Evolutionary conservation across 2,888 invertebrate genomes (phyloP).

Genomic region (Drosophila paramelanica): DNA sequence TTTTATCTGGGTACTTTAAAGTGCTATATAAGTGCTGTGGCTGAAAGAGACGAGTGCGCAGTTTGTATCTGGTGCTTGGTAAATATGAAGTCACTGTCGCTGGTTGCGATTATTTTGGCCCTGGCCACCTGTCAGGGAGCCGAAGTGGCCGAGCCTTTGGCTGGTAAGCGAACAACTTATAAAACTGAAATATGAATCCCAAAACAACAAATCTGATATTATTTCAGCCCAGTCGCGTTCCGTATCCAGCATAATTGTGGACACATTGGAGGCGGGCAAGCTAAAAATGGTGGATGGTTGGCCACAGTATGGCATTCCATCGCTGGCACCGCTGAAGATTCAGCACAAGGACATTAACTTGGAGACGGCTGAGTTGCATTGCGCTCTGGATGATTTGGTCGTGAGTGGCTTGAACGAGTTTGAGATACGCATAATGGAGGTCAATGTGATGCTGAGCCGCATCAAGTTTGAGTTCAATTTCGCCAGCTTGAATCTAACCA

Average conservation of each 20-base stretch:
- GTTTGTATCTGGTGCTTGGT: constrained; percentile 23
- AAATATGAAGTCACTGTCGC: constrained; percentile 56
- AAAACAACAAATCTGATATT: neutral
- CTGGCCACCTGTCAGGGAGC: constrained; percentile 48
- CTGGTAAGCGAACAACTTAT: constrained; percentile 38
- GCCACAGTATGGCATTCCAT: constrained; percentile 72
- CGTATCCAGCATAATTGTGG: constrained; percentile 52
- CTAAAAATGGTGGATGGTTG: constrained; percentile 73
- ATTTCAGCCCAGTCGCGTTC: constrained; percentile 64
- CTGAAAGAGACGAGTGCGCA: constrained; percentile 12
- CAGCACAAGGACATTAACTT: constrained; percentile 60
- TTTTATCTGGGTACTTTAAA: constrained; percentile 32
- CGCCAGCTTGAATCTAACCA: constrained; percentile 58
- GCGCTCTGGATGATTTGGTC: constrained; percentile 59
- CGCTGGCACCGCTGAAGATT: constrained; percentile 69
- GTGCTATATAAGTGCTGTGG: constrained; percentile 52
- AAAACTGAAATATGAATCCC: neutral
- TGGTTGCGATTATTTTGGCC: constrained; percentile 40
- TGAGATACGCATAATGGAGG: constrained; percentile 57
- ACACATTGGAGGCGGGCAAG: constrained; percentile 58
- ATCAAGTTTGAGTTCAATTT: constrained; percentile 66
- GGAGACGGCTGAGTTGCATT: constrained; percentile 35
- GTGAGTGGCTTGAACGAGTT: constrained; percentile 76
- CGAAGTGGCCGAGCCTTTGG: constrained; percentile 37
- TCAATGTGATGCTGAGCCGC: constrained; percentile 59